These are phyloP conservation scores for Ichneumon xanthorius DNA, from an alignment of 2,888 invertebrate genomes.

Conservation along the genomic window DNA sequence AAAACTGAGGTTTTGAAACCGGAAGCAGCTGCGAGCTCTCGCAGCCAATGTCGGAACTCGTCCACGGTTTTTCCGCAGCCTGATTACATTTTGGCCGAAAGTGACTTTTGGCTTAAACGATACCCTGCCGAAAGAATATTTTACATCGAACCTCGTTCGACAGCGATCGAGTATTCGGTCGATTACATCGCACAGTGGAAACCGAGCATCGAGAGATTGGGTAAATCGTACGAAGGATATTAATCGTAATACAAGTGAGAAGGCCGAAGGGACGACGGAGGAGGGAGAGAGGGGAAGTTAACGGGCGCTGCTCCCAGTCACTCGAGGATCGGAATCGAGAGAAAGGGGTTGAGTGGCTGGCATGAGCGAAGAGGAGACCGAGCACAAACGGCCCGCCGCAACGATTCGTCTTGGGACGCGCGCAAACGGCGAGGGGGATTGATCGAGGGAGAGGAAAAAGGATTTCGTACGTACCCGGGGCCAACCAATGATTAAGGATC, in stretches of 20 bases:
- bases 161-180: too few relatives aligned
- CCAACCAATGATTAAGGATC: slow-evolving; percentile 76
- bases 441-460: slow-evolving; percentile 40
- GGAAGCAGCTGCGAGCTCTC: too few relatives aligned
- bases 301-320: background rate
- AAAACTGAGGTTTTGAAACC: too few relatives aligned
- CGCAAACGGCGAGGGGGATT: slow-evolving; percentile 18
- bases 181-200: background rate
- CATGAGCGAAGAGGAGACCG: slow-evolving; percentile 30
- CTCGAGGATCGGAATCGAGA: slow-evolving; percentile 62
- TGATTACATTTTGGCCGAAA: too few relatives aligned
- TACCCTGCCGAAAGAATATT: too few relatives aligned
- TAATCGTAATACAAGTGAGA: slow-evolving; percentile 30
- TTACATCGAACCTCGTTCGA: too few relatives aligned
- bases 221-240: slow-evolving; percentile 34
- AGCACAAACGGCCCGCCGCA: slow-evolving; percentile 71
- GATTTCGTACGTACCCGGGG: slow-evolving; percentile 31
- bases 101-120: too few relatives aligned
- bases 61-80: too few relatives aligned
- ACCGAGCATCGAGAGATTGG: background rate
- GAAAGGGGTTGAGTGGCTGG: slow-evolving; percentile 73
- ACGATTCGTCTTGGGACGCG: slow-evolving; percentile 73
- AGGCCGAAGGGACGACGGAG: background rate
- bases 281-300: slow-evolving; percentile 42
- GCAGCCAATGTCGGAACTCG: too few relatives aligned